Conservation (phyloP, 2,888 invertebrate genomes). For the Sepiola atlantica region DNA sequence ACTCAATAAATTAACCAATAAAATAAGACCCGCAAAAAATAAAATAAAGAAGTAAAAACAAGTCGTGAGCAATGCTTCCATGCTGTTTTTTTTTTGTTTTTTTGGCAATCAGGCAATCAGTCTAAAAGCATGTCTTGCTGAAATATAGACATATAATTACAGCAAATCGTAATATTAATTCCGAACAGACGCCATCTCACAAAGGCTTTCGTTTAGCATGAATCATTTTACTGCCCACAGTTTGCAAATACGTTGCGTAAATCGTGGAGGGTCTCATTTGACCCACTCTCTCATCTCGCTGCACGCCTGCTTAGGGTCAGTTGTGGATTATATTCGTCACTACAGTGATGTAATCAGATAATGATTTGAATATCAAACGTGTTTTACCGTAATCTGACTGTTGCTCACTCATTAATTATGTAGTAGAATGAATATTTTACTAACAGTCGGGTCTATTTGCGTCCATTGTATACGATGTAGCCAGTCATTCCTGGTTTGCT, state of each 20-base stretch:
- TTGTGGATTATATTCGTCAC: background rate
- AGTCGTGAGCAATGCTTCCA: background rate
- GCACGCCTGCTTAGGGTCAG: background rate
- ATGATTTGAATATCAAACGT: constrained; percentile 8
- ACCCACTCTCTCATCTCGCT: background rate
- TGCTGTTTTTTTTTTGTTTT: background rate
- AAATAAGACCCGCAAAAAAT: background rate
- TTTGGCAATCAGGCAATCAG: background rate
- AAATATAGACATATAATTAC: background rate
- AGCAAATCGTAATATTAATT: background rate
- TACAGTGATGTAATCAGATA: background rate
- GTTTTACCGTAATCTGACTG: background rate
- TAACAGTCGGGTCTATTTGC: background rate
- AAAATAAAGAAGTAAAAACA: background rate
- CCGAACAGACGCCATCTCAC: background rate
- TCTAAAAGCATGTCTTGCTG: background rate
- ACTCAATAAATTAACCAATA: background rate
- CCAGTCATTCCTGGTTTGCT: background rate
- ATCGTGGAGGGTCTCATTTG: background rate
- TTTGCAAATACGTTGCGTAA: background rate
- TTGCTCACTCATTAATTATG: background rate
- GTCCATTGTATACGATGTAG: background rate
- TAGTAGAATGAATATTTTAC: background rate
- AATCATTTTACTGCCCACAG: background rate
- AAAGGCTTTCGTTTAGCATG: background rate